phyloP scores from a whole-genome alignment of 2,888 invertebrate species.

The Neoitamus cyanurus region DNA sequence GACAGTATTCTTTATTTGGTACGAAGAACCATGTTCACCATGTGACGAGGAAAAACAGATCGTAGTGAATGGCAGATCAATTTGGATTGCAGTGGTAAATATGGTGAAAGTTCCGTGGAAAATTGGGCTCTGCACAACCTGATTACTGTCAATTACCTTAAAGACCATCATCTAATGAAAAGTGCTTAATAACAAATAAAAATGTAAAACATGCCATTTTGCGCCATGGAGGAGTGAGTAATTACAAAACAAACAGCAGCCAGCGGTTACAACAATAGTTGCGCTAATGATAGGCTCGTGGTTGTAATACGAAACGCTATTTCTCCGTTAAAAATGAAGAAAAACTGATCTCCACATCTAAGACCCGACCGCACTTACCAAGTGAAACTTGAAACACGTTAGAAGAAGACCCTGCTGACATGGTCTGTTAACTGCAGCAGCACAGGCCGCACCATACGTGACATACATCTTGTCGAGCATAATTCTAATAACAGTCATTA shows the following conservation, averaged over 20 bases:
- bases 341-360: constrained; percentile 10
- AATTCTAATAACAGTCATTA: constrained; percentile 47
- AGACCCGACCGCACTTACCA: constrained; percentile 32
- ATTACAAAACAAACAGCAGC: constrained; percentile 36
- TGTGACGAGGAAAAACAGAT: neutral
- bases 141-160: constrained; percentile 7
- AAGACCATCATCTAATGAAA: constrained; percentile 37
- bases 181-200: constrained; percentile 29
- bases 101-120: constrained; percentile 1
- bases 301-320: constrained; percentile 40
- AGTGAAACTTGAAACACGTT: constrained; percentile 22
- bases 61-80: neutral
- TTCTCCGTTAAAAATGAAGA: neutral
- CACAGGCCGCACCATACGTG: constrained; percentile 43
- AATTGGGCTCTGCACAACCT: neutral
- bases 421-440: constrained; percentile 43
- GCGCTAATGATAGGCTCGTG: constrained; percentile 44
- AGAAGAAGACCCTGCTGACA: constrained; percentile 34
- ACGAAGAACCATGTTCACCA: neutral
- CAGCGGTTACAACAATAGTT: constrained; percentile 30
- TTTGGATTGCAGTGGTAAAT: neutral
- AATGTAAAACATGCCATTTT: constrained; percentile 43
- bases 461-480: constrained; percentile 47
- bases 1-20: neutral
- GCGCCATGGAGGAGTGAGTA: constrained; percentile 31